phyloP scores from a whole-genome alignment of 37 sponge, comb jelly and placozoan genomes.

The Haliclona indistincta region DNA sequence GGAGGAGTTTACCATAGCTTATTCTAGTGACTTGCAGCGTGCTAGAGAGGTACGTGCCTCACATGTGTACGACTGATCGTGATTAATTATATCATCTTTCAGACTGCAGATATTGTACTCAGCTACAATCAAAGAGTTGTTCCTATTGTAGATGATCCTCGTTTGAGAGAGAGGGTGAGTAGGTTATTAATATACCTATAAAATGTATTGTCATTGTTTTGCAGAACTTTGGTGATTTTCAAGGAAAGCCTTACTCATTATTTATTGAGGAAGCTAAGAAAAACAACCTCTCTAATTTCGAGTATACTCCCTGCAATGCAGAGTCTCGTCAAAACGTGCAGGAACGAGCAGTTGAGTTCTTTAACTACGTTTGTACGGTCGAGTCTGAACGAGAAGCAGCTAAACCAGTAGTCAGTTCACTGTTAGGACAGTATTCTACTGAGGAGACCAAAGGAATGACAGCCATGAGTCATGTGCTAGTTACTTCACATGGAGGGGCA shows the following conservation, averaged over 20 bases:
- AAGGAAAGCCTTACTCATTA: neutral
- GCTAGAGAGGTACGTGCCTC: neutral
- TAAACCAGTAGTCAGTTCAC: neutral
- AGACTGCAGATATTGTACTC: conserved; percentile 36
- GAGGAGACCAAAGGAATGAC: neutral
- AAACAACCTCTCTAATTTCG: neutral
- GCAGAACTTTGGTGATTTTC: neutral
- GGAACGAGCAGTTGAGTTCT: neutral
- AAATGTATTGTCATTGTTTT: neutral
- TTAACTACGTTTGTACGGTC: neutral
- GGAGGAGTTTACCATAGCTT: conserved; percentile 17
- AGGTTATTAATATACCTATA: too few relatives aligned
- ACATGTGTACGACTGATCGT: neutral
- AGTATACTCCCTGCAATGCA: neutral
- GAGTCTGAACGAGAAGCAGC: neutral
- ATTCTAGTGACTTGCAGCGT: conserved; percentile 30
- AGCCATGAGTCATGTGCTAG: neutral
- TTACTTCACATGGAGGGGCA: neutral
- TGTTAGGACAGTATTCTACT: neutral
- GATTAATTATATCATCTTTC: neutral
- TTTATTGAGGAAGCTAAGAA: neutral
- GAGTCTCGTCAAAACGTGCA: neutral
- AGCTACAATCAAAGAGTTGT: neutral
- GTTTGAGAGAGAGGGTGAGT: conserved; percentile 36
- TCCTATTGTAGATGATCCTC: neutral